Evolutionary conservation across 2,113 vertebrate genomes (phyloP), one percentile per base, ranked within the genome.

Genomic region (Cyanoliseus patagonus): DNA sequence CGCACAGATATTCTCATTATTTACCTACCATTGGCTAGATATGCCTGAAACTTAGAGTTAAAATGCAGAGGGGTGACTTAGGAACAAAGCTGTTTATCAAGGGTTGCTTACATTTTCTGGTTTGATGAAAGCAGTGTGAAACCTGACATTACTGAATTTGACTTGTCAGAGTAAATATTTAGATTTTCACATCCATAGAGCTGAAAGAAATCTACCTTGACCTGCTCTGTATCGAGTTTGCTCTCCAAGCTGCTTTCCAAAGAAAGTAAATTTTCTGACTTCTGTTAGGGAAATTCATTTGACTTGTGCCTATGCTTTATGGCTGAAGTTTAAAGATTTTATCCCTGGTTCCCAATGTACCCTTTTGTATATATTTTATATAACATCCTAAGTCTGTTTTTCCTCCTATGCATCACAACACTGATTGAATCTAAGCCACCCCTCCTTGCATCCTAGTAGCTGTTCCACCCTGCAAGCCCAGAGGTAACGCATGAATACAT

Each of bases 331-430:
- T 61, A 70, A 86, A 74, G 22, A 39, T 52, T 83, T 92, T 78
- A 75, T 30, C 4, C 15, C 5, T 2, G 0, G 1, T 67, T 70
- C n/a, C 20, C 20, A 28, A 10, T 46, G 22, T 80, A 17, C 5
- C 11, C 7, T 39, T 80, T 57, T 66, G 5, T 13, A 5, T 39
- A 2, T 59, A 19, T 51, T 24, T 51, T 69, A 37, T 55, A 39
- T 25, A 44, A 3, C 25, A 44, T 6, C 6, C 11, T 15, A 8
- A 64, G 30, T 46, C 42, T 61, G 6, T 2, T 77, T 91, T 84
- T 27, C 5, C 25, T 76, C 17, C 37, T 66, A 31, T 83, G 22
- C 11, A 4, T 39, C 42, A 17, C 17, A 83, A 25, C 51, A 68
- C 10, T 53, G 37, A 42, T 2, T 70, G 19, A 81, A 53, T 49